Percentiles rank a stretch among this genome's conserved stretches.
phyloP scores from a whole-genome alignment of 2,888 invertebrate species.

The Microctonus hyperodae region DNA sequence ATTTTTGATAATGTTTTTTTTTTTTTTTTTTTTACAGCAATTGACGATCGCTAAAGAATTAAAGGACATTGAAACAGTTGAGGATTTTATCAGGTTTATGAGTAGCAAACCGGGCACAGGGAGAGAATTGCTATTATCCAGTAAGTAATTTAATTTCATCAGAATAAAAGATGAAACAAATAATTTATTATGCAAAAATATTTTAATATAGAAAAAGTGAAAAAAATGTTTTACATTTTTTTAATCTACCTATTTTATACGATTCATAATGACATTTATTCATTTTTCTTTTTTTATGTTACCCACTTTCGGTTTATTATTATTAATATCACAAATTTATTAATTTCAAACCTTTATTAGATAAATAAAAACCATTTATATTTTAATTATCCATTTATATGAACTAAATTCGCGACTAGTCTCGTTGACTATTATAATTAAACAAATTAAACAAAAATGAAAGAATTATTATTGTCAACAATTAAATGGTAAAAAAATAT shows the following conservation, averaged over 20 bases:
- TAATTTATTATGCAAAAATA: background rate
- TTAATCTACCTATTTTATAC: background rate
- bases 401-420: conserved; percentile 6
- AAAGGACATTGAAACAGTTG: no score
- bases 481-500: background rate
- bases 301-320: background rate
- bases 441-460: background rate
- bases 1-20: background rate
- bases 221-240: background rate
- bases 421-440: background rate
- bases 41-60: no score
- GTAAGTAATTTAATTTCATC: background rate
- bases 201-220: background rate
- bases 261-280: background rate
- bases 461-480: background rate
- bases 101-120: background rate
- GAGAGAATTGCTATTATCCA: background rate
- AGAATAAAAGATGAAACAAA: background rate
- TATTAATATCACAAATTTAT: conserved; percentile 16
- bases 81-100: background rate
- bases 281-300: background rate
- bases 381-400: background rate
- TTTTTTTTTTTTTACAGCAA: background rate
- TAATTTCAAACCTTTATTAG: background rate
- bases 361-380: background rate